These are phyloP conservation scores for Dynastes grantii DNA, from an alignment of 2,888 invertebrate genomes.

Conservation along the genomic window DNA sequence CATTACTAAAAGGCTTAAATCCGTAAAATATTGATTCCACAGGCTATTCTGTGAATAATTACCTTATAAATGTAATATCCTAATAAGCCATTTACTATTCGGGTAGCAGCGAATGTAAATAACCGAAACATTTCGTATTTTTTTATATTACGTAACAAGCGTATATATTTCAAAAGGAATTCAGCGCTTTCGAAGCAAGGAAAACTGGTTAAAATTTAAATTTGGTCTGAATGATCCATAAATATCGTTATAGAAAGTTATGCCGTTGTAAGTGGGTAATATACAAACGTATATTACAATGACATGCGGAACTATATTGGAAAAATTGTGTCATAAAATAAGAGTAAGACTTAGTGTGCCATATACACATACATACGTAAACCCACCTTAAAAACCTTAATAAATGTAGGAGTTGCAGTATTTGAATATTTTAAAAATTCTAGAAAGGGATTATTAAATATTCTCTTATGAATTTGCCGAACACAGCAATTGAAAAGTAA, in stretches of 20 bases:
- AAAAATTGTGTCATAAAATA: slow-evolving; percentile 3
- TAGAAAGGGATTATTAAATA: too few species aligned
- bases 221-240: slow-evolving; percentile 19
- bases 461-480: too few species aligned
- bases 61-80: not conserved
- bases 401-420: too few species aligned
- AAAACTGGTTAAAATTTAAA: slow-evolving; percentile 28
- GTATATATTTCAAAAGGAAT: not conserved
- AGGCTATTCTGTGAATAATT: not conserved
- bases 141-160: not conserved
- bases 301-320: not conserved
- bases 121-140: slow-evolving; percentile 11
- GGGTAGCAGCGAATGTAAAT: not conserved
- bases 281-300: not conserved
- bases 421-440: too few species aligned
- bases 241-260: slow-evolving; percentile 17
- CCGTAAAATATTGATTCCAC: not conserved
- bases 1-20: too few species aligned
- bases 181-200: slow-evolving; percentile 19
- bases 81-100: not conserved
- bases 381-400: too few species aligned
- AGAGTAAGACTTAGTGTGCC: not conserved
- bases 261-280: not conserved
- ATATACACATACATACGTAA: not conserved
- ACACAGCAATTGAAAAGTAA: too few species aligned